phyloP scores from a whole-genome alignment of 2,797 vertebrate species.

The Brachymystax lenok region DNA sequence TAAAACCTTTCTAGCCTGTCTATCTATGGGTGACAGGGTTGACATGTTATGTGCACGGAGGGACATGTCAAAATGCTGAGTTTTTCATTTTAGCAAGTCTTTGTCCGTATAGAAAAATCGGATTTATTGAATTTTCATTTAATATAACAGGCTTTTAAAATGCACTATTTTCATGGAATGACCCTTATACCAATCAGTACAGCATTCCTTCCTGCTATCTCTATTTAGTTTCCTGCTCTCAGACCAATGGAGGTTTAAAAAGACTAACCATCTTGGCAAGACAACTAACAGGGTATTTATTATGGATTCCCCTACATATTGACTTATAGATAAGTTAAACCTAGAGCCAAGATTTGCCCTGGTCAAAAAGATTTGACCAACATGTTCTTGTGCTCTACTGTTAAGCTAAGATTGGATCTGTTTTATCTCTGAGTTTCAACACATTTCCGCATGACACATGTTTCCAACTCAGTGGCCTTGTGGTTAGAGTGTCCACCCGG shows the following conservation, averaged over 20 bases:
- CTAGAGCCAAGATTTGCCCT: slow-evolving; percentile 55
- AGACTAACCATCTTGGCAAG: slow-evolving; percentile 35
- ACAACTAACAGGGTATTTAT: slow-evolving; percentile 29
- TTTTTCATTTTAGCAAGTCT: no score
- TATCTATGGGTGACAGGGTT: no score
- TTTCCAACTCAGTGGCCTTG: slow-evolving; percentile 12
- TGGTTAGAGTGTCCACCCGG: no score
- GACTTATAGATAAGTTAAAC: slow-evolving; percentile 50
- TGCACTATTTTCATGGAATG: no score
- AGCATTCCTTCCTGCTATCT: not conserved
- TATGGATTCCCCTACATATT: slow-evolving; percentile 40
- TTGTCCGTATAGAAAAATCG: no score
- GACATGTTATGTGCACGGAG: no score
- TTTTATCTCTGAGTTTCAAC: slow-evolving; percentile 23
- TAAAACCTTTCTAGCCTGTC: no score
- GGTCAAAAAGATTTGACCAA: slow-evolving; percentile 47
- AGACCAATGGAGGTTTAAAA: not conserved
- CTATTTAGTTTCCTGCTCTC: not conserved
- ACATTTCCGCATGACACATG: not conserved
- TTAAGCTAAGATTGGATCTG: slow-evolving; percentile 24
- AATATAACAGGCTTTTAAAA: no score
- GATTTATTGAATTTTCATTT: no score
- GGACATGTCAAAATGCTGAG: no score
- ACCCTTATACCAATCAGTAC: not conserved
- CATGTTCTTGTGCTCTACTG: slow-evolving; percentile 50